Conservation (phyloP, 2,888 invertebrate species). For the Luperina testacea region DNA sequence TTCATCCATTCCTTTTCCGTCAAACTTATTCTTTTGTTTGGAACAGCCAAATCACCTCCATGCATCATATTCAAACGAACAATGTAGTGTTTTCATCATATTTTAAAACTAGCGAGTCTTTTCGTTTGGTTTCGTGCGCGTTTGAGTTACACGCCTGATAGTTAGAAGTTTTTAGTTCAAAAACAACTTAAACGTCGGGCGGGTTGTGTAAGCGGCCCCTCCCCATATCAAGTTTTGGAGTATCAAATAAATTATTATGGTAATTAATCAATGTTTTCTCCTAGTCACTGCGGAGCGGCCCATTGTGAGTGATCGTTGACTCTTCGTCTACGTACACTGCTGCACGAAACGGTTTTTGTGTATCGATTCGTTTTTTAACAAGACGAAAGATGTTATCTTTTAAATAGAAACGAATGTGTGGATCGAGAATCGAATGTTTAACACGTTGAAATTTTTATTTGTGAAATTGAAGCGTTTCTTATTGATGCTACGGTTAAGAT, state of each 20-base stretch:
- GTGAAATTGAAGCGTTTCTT: conserved; percentile 55
- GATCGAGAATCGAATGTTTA: conserved; percentile 66
- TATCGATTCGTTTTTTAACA: conserved; percentile 77
- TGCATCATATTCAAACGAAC: conserved; percentile 87
- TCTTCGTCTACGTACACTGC: conserved; percentile 81
- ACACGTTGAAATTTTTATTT: conserved; percentile 60
- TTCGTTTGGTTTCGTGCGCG: conserved; percentile 72
- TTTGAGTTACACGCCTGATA: conserved; percentile 77
- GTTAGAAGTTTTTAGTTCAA: conserved; percentile 80
- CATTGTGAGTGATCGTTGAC: conserved; percentile 89
- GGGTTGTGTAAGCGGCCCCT: conserved; percentile 84
- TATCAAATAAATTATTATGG: conserved; percentile 91
- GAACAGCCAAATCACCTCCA: conserved; percentile 87
- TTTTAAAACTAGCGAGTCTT: conserved; percentile 74
- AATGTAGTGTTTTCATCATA: conserved; percentile 88
- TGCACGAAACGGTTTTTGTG: conserved; percentile 84
- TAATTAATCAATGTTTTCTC: conserved; percentile 91
- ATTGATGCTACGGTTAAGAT: conserved; percentile 55
- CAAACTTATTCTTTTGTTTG: conserved; percentile 89
- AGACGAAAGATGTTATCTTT: conserved; percentile 72
- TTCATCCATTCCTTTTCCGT: conserved; percentile 84
- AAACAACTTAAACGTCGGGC: conserved; percentile 81
- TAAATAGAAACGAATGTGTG: conserved; percentile 71
- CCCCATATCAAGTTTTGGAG: conserved; percentile 88
- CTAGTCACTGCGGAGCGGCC: conserved; percentile 86